These are phyloP conservation scores for Rambutsinella grinnellia DNA, from an alignment of 2,888 invertebrate species.

Conservation along the genomic window DNA sequence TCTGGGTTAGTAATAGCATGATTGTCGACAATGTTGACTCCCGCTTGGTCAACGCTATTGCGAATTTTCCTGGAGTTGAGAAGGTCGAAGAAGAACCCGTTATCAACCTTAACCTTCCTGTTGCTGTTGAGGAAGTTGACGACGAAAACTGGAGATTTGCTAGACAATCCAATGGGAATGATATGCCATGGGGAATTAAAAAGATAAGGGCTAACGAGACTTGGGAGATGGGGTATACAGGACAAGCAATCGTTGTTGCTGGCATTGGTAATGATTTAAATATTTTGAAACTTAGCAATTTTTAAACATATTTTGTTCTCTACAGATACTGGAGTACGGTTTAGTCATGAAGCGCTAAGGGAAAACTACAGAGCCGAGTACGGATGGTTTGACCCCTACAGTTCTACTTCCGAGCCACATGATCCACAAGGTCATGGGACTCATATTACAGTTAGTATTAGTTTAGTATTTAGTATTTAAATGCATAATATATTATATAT, in stretches of 20 bases:
- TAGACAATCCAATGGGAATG: not conserved
- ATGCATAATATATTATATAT: no score
- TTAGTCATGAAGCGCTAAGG: constrained; percentile 11
- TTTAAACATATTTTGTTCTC: no score
- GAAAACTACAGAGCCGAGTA: not conserved
- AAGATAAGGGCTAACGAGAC: constrained; percentile 8
- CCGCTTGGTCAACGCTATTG: constrained; percentile 1
- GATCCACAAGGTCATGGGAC: constrained; percentile 28
- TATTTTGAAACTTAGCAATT: no score
- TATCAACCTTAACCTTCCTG: not conserved
- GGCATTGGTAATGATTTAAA: constrained; percentile 31
- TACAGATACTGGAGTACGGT: constrained; percentile 19
- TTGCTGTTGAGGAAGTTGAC: not conserved
- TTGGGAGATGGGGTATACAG: constrained; percentile 1
- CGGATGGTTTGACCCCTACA: constrained; percentile 15
- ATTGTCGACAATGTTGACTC: not conserved
- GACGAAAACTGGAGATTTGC: not conserved
- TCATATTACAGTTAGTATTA: not conserved
- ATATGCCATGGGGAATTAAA: constrained; percentile 11
- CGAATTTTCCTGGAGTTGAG: constrained; percentile 16
- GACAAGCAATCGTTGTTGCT: constrained; percentile 22
- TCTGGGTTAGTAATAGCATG: constrained; percentile 35
- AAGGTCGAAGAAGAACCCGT: constrained; percentile 28
- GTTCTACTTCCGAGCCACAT: not conserved
- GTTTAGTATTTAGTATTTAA: not conserved